phyloP scores from a whole-genome alignment of 2,888 invertebrate species.

The Acanthopleura granulata region DNA sequence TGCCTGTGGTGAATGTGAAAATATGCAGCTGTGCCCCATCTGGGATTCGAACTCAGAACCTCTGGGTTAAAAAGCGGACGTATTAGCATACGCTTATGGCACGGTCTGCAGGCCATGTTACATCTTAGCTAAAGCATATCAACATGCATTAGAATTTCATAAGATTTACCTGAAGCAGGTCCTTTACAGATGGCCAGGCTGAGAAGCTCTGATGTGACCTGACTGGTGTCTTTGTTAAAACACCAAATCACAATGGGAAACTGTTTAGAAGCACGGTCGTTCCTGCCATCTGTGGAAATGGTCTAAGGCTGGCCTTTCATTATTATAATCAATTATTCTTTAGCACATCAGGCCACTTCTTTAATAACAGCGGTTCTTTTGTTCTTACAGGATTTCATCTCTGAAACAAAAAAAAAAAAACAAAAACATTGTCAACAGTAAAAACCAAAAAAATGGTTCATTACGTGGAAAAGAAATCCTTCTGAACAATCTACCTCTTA shows the following conservation, averaged over 20 bases:
- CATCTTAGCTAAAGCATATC: no score
- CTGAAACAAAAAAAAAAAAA: neutral
- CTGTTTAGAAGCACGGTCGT: neutral
- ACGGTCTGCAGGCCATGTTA: no score
- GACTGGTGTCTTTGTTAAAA: neutral
- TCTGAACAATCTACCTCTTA: neutral
- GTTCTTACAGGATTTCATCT: neutral
- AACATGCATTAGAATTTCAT: no score
- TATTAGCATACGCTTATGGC: no score
- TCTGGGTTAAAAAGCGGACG: no score
- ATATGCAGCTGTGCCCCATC: no score
- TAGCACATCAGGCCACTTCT: neutral
- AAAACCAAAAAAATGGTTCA: neutral
- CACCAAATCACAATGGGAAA: neutral
- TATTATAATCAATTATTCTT: neutral
- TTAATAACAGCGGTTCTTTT: slow-evolving; percentile 8
- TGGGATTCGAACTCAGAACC: no score
- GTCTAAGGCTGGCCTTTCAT: neutral
- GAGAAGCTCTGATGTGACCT: neutral
- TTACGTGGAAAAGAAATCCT: neutral
- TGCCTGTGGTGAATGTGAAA: no score
- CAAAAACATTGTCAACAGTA: neutral
- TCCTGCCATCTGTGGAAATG: slow-evolving; percentile 9
- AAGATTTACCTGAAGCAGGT: no score
- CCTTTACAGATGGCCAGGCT: neutral